A percentile compares a stretch with the other conserved stretches of the same genome.
Conservation (phyloP, 2,888 invertebrate genomes). For the Agonopterix subpropinquella region DNA sequence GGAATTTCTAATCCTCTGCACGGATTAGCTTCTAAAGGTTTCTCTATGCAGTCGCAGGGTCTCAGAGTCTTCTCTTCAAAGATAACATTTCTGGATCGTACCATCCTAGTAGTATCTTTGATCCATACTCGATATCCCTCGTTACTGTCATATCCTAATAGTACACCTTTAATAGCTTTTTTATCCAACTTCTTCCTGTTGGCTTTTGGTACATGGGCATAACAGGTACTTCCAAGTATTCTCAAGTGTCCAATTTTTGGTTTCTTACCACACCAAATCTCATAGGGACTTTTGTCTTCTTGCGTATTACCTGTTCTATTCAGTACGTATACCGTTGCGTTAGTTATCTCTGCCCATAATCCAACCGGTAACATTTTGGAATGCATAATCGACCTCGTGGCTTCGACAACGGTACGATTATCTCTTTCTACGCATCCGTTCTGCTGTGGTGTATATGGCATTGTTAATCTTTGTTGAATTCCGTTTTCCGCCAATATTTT, state of each 20-base stretch:
- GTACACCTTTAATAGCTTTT: too few species aligned
- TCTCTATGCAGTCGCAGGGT: too few species aligned
- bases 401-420: not conserved
- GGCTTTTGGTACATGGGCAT: not conserved
- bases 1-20: too few species aligned
- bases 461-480: not conserved
- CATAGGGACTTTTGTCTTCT: too few species aligned
- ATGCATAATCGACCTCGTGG: not conserved
- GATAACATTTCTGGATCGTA: too few species aligned
- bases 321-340: not conserved
- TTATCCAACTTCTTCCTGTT: too few species aligned
- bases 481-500: slow-evolving; percentile 1
- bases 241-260: not conserved
- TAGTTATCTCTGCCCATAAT: not conserved
- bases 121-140: too few species aligned
- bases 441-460: not conserved
- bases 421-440: not conserved
- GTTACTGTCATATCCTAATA: too few species aligned
- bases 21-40: too few species aligned
- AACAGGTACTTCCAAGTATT: not conserved
- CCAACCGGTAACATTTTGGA: not conserved
- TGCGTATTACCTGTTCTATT: not conserved
- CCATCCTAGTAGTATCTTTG: too few species aligned
- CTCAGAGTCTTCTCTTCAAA: too few species aligned
- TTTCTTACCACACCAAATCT: not conserved